Evolutionary conservation across 2,888 invertebrate genomes (phyloP).

Genomic region (Andrena fulva): DNA sequence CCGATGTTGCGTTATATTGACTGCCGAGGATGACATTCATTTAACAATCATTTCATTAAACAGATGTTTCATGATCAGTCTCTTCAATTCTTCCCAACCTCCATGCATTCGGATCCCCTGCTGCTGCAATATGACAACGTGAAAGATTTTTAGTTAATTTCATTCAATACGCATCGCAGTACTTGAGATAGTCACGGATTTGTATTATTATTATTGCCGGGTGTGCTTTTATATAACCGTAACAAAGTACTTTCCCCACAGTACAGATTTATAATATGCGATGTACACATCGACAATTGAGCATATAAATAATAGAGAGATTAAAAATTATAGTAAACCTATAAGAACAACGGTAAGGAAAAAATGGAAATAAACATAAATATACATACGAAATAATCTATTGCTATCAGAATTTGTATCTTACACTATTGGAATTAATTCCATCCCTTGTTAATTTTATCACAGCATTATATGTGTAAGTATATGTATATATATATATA

Average conservation of each 20-base stretch:
- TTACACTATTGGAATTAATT: not conserved
- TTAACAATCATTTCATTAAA: constrained; percentile 85
- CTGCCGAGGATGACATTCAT: constrained; percentile 72
- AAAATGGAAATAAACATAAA: constrained; percentile 9
- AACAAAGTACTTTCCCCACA: constrained; percentile 6
- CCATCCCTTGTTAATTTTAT: not conserved
- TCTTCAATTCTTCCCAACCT: constrained; percentile 93
- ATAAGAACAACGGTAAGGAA: not conserved
- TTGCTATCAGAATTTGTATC: constrained; percentile 20
- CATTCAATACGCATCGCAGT: not conserved
- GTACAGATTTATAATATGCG: constrained; percentile 8
- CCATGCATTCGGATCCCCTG: constrained; percentile 93
- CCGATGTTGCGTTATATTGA: constrained; percentile 71
- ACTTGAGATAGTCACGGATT: constrained; percentile 12
- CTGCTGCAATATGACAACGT: constrained; percentile 74
- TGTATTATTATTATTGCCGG: constrained; percentile 1
- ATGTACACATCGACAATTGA: not conserved
- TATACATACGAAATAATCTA: constrained; percentile 6
- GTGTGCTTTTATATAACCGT: constrained; percentile 8
- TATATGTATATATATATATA: too few species aligned
- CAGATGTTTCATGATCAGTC: constrained; percentile 92
- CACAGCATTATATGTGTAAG: too few species aligned
- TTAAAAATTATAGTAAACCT: not conserved
- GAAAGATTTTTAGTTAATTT: constrained; percentile 40
- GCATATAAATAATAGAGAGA: not conserved